Base-by-base conservation (phyloP, 2,113 vertebrate genomes). In the Oostethus manadensis region DNA sequence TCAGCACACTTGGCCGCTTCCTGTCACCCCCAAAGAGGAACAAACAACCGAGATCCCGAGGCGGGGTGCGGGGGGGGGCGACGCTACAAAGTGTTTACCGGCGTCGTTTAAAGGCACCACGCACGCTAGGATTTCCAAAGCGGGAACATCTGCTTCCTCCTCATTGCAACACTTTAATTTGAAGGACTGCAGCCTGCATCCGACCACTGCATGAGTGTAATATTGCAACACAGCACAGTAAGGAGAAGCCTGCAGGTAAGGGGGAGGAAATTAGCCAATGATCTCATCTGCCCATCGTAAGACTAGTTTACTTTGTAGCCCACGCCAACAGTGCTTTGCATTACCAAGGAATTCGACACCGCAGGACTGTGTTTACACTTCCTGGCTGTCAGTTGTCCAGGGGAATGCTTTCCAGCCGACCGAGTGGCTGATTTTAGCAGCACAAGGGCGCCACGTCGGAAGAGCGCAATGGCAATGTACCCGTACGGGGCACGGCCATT, bases 121-220 rank as follows among this genome's bases (percentile, higher is more conserved):
- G 71, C 73, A 78, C 77, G 71, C 73, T 72, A 82, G 75, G 43
- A 71, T 76, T 71, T 84, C 78, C 83, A 84, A 86, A 84, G 73
- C 64, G 58, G 68, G 33, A 15, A 55, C 59, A n/a, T 43, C 22
- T 61, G 46, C 51, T 46, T 45, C 63, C 53, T 66, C 62, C 14
- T 14, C 20, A 57, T 75, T 49, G 44, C 51, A 23, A 70, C 58
- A 53, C 51, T 18, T 54, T 54, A 18, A 54, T 58, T 60, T 63
- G 62, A 78, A 68, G 22, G 3, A 42, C 38, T 42, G 6, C 35
- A 38, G 2, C 9, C 35, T 35, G 7, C 33, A 35, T 35, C 4
- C 33, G 4, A 35, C 38, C 13, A 33, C 29, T 33, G 29, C 29
- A 33, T 33, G 29, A 33, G 2, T 33, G 29, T 33, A 33, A 7